Conservation (phyloP, 2,797 vertebrate genomes). For the Gymnothorax reevesii region DNA sequence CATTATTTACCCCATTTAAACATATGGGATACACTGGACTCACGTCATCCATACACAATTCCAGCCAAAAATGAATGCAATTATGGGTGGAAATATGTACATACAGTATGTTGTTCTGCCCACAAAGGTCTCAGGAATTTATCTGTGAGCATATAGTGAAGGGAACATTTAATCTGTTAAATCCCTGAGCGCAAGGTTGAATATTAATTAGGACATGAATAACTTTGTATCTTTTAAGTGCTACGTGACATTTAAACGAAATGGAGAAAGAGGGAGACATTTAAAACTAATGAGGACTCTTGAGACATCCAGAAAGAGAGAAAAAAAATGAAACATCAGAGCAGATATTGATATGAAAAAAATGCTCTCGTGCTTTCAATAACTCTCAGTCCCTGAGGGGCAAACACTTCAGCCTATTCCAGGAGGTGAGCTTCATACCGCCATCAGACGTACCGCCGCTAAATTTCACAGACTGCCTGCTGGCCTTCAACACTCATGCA, state of each 20-base stretch:
- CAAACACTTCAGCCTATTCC: slow-evolving; percentile 56
- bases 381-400: slow-evolving; percentile 36
- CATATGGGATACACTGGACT: too few species aligned
- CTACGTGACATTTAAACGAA: slow-evolving; percentile 58
- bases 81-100: too few species aligned
- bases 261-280: slow-evolving; percentile 50
- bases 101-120: too few species aligned
- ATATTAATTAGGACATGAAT: slow-evolving; percentile 47
- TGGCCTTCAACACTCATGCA: background rate
- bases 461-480: slow-evolving; percentile 32
- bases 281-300: slow-evolving; percentile 71
- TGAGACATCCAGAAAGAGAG: slow-evolving; percentile 44
- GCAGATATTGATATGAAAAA: slow-evolving; percentile 52
- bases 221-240: slow-evolving; percentile 65
- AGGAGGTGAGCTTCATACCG: slow-evolving; percentile 45
- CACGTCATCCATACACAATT: too few species aligned
- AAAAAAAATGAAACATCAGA: slow-evolving; percentile 62
- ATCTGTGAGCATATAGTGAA: slow-evolving; percentile 34
- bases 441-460: slow-evolving; percentile 55
- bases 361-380: too few species aligned
- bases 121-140: background rate
- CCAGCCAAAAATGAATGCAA: too few species aligned
- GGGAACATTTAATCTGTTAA: slow-evolving; percentile 33
- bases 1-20: too few species aligned
- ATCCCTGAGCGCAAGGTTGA: slow-evolving; percentile 37